Percentiles rank a stretch among this genome's conserved stretches.
Conservation (phyloP, 2,113 vertebrate genomes). For the Gopherus flavomarginatus region DNA sequence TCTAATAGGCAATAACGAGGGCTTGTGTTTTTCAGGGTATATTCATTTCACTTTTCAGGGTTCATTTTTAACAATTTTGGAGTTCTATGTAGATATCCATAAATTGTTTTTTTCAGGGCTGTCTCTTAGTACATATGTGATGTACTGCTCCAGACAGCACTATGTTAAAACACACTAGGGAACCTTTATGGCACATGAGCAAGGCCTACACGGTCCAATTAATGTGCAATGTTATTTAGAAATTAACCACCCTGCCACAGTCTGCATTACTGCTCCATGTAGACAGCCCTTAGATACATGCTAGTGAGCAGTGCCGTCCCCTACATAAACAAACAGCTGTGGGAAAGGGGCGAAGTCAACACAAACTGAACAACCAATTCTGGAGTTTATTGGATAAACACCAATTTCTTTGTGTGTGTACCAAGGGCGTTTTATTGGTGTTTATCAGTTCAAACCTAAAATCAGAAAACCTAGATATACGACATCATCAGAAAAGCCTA, state of each 20-base stretch:
- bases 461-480: neutral
- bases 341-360: neutral
- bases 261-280: neutral
- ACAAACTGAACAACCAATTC: neutral
- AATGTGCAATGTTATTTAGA: neutral
- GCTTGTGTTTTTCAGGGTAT: neutral
- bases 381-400: neutral
- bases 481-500: neutral
- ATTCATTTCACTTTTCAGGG: neutral
- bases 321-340: neutral
- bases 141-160: neutral
- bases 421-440: neutral
- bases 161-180: neutral
- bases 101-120: neutral
- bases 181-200: neutral
- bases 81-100: neutral
- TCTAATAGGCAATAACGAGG: neutral
- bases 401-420: neutral
- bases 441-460: neutral
- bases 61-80: neutral
- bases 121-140: neutral
- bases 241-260: neutral
- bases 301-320: neutral
- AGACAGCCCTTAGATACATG: neutral
- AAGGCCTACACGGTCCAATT: neutral